A percentile compares a stretch with the other conserved stretches of the same genome.
Evolutionary conservation across 2,113 vertebrate genomes (phyloP).

Genomic region (Lampris incognitus): DNA sequence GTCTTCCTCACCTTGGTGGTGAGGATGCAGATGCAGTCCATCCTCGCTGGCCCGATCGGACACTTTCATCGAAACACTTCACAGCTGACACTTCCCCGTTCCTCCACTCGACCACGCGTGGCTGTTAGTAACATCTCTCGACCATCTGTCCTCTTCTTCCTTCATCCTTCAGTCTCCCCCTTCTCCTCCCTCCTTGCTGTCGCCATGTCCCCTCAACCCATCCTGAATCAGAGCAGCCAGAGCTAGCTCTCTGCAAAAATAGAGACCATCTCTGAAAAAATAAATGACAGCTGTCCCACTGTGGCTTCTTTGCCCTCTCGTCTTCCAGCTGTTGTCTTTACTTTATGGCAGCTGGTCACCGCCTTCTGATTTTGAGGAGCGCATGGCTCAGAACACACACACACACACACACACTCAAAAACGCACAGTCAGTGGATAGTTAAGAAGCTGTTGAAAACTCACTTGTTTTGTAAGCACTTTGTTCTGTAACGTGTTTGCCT

Average conservation of each 20-base stretch:
- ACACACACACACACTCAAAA: conserved; percentile 42
- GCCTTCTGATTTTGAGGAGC: conserved; percentile 58
- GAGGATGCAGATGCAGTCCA: conserved; percentile 80
- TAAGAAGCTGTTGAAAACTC: too few relatives aligned
- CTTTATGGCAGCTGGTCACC: conserved; percentile 65
- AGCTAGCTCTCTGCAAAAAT: conserved; percentile 44
- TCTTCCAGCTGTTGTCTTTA: conserved; percentile 64
- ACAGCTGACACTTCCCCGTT: conserved; percentile 35
- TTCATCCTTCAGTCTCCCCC: conserved; percentile 45
- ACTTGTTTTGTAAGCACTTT: too few relatives aligned
- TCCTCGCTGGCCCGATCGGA: conserved; percentile 51
- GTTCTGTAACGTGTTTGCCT: too few relatives aligned
- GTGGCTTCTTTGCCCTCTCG: conserved; percentile 48
- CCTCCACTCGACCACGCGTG: conserved; percentile 46
- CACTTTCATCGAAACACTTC: conserved; percentile 58
- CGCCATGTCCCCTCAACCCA: conserved; percentile 57
- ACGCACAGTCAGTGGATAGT: conserved; percentile 30
- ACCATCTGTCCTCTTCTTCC: conserved; percentile 13
- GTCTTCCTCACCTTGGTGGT: conserved; percentile 73
- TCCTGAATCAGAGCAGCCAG: conserved; percentile 33
- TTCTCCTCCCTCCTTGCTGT: conserved; percentile 19
- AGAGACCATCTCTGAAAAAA: conserved; percentile 36
- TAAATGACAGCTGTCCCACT: conserved; percentile 48
- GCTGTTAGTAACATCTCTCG: conserved; percentile 40
- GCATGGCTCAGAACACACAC: conserved; percentile 41